A percentile compares a stretch with the other conserved stretches of the same genome.
These are phyloP conservation scores for Tetramorium bicarinatum DNA, from an alignment of 2,888 invertebrate genomes.

Conservation along the genomic window DNA sequence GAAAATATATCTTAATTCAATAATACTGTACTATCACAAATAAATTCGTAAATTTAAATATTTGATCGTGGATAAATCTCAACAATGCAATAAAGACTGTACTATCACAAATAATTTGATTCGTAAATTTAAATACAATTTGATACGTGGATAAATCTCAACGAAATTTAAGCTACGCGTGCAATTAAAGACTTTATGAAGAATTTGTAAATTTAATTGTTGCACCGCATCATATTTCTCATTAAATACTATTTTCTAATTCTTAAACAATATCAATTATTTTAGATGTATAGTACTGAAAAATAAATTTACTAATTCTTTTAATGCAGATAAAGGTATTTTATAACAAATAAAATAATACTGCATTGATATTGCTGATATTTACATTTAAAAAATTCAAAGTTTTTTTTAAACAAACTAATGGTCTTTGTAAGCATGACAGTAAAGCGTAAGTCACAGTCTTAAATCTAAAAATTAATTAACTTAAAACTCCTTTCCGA, in stretches of 20 bases:
- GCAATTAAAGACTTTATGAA: conserved; percentile 1
- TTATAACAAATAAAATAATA: background rate
- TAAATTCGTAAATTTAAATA: background rate
- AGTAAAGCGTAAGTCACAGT: no score
- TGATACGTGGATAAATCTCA: background rate
- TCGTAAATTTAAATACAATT: background rate
- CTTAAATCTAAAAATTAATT: no score
- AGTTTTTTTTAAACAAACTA: no score
- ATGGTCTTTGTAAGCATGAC: no score
- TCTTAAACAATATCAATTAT: background rate
- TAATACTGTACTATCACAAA: conserved; percentile 38
- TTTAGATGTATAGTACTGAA: background rate
- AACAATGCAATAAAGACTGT: no score
- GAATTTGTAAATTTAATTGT: conserved; percentile 4
- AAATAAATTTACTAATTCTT: background rate
- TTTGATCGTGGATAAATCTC: background rate
- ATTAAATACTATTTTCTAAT: background rate
- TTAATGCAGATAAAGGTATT: background rate
- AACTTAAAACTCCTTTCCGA: no score
- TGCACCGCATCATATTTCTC: background rate
- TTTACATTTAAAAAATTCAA: background rate
- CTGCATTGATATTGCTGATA: background rate
- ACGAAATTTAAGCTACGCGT: background rate
- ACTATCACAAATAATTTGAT: conserved; percentile 14
- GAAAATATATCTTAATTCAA: background rate